A percentile compares a stretch with the other conserved stretches of the same genome.
Conservation (phyloP, 2,888 invertebrate genomes). For the Diachrysia chrysitis region DNA sequence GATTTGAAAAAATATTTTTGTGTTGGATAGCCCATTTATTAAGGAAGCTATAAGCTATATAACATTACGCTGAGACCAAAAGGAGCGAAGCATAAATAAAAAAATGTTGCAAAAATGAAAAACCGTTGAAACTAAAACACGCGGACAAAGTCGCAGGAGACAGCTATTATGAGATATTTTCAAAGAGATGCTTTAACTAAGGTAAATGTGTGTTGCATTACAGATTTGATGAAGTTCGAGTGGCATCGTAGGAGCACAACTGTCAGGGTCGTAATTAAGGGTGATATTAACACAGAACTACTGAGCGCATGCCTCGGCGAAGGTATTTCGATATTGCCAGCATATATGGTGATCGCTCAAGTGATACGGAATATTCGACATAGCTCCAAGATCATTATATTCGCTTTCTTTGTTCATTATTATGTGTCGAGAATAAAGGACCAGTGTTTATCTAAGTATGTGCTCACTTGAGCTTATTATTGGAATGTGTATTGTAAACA, state of each 20-base stretch:
- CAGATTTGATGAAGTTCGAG: conserved; percentile 13
- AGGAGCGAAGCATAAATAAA: too few species aligned
- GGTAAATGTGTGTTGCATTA: neutral
- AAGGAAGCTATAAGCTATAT: too few species aligned
- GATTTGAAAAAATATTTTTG: too few species aligned
- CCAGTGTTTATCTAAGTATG: conserved; percentile 39
- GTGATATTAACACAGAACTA: conserved; percentile 74
- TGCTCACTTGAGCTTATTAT: conserved; percentile 30
- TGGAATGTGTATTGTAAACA: conserved; percentile 12
- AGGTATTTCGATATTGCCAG: conserved; percentile 76
- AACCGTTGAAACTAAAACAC: too few species aligned
- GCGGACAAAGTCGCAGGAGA: too few species aligned
- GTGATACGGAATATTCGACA: conserved; percentile 77
- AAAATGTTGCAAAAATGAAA: too few species aligned
- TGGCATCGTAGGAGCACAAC: conserved; percentile 25
- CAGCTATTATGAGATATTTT: too few species aligned
- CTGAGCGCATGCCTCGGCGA: conserved; percentile 70
- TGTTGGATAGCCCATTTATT: too few species aligned
- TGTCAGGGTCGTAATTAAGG: conserved; percentile 70
- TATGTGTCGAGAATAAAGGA: conserved; percentile 56
- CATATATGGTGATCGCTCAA: conserved; percentile 69
- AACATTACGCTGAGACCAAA: too few species aligned
- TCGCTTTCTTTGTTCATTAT: conserved; percentile 60
- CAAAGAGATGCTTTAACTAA: neutral
- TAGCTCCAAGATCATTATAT: conserved; percentile 65